Evolutionary conservation across 2,113 vertebrate species (phyloP), one percentile per base, ranked within the genome.

Genomic region (Calonectris borealis): DNA sequence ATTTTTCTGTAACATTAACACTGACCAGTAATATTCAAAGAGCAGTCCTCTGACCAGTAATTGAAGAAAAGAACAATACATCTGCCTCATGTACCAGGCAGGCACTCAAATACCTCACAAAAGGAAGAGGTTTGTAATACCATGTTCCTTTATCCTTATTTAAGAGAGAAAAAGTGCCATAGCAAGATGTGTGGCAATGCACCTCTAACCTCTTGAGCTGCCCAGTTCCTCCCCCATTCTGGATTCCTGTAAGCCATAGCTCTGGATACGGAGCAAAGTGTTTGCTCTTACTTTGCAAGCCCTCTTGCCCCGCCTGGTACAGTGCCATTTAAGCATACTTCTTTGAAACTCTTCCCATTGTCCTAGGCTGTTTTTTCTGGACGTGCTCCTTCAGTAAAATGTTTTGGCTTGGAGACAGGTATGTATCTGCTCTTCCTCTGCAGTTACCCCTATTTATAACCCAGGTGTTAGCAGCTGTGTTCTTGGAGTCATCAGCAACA

Each of bases 401-500:
- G 10, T 32, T 90, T 84, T 88, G 58, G 69, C 69, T 79, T 26
- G 15, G 77, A 81, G 38, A 82, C 32, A 82, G 80, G 13, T 72
- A 75, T 10, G 18, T 14, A 82, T 84, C 60, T 84, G 49, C 40
- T 92, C 31, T 94, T 86, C 32, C 65, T 83, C 34, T 84, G 52
- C 73, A 82, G 20, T 88, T 90, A n/a, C 26, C 20, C 34, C 78
- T 91, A 88, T 90, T 94, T 94, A 94, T 88, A 96, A 83, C 24
- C 32, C 82, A 94, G 94, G 85, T 94, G 81, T 69, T 83, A 91
- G 90, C 90, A 96, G 81, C 86, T 93, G 52, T 73, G 58, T 13
- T 92, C 78, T 90, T 70, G 65, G 60, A 95, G 76, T 60, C 66
- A 54, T 86, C 94, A 97, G 54, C 66, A 77, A 89, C 76, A 96